Percentiles rank a stretch among this genome's conserved stretches.
Evolutionary conservation across 2,888 invertebrate genomes (phyloP).

Genomic region (Caenorhabditis imperialis): DNA sequence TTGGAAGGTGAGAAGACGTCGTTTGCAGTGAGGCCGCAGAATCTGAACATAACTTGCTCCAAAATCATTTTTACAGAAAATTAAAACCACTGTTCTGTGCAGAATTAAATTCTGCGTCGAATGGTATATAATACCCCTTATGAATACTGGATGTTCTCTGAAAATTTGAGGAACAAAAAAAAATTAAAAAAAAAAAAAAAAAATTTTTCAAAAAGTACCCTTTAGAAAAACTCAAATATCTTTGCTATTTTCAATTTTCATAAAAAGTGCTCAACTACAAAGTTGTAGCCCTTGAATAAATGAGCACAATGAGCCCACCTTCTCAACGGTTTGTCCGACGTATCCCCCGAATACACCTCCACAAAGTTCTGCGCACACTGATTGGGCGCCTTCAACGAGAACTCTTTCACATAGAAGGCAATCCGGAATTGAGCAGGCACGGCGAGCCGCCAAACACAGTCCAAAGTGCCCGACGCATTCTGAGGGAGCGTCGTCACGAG

Average conservation of each 20-base stretch:
- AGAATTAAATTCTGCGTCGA: too few relatives aligned
- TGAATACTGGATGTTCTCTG: too few relatives aligned
- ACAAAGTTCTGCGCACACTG: constrained; percentile 75
- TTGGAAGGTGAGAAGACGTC: constrained; percentile 60
- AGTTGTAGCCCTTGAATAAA: too few relatives aligned
- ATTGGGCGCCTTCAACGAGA: constrained; percentile 73
- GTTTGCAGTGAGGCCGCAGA: constrained; percentile 66
- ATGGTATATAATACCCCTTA: too few relatives aligned
- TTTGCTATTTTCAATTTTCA: background rate
- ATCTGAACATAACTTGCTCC: too few relatives aligned
- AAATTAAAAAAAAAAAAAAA: background rate
- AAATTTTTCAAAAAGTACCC: too few relatives aligned
- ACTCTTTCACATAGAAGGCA: constrained; percentile 71
- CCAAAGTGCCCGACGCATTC: constrained; percentile 60
- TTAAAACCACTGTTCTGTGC: too few relatives aligned
- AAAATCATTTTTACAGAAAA: too few relatives aligned
- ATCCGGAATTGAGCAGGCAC: constrained; percentile 60
- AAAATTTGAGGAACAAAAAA: background rate
- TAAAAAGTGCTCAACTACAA: background rate
- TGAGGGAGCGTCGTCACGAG: constrained; percentile 38
- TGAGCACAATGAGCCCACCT: too few relatives aligned
- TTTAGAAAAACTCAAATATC: constrained; percentile 2
- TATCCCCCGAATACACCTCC: constrained; percentile 74
- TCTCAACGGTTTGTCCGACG: constrained; percentile 66
- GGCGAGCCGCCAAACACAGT: constrained; percentile 73